Evolutionary conservation across 1,140 invertebrate genomes (phyloP).

Genomic region (Plectrocnemia conspersa): DNA sequence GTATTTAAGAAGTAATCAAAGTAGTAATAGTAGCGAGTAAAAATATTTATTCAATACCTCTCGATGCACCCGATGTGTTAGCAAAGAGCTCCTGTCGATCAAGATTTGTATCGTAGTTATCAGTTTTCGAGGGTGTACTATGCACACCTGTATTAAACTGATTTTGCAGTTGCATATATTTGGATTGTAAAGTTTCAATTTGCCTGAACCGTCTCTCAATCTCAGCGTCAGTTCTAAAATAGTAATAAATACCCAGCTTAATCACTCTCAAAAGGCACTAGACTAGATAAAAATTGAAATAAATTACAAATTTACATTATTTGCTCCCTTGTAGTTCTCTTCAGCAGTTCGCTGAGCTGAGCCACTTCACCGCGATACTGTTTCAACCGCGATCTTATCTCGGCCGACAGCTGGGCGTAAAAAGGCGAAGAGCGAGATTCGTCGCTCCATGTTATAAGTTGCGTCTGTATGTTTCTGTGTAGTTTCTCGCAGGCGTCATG

Average conservation of each 20-base stretch:
- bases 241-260: too few relatives aligned
- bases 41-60: too few relatives aligned
- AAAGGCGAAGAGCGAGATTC: slow-evolving; percentile 50
- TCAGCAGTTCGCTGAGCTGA: slow-evolving; percentile 56
- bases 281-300: too few relatives aligned
- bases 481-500: slow-evolving; percentile 63
- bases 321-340: slow-evolving; percentile 44
- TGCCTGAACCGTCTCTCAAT: slow-evolving; percentile 56
- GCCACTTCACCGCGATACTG: slow-evolving; percentile 58
- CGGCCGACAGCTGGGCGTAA: slow-evolving; percentile 55
- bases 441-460: slow-evolving; percentile 54
- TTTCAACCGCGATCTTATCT: slow-evolving; percentile 57
- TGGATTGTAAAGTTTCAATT: slow-evolving; percentile 56
- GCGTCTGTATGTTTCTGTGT: slow-evolving; percentile 58
- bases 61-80: not conserved
- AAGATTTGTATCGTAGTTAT: slow-evolving; percentile 11
- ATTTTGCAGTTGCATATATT: slow-evolving; percentile 53
- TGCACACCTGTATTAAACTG: slow-evolving; percentile 33
- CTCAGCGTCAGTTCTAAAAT: slow-evolving; percentile 58
- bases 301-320: slow-evolving; percentile 54
- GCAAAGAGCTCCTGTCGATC: slow-evolving; percentile 28
- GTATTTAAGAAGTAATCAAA: too few relatives aligned
- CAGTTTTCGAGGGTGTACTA: slow-evolving; percentile 12
- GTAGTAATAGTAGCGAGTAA: too few relatives aligned
- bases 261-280: too few relatives aligned